phyloP scores from a whole-genome alignment of 2,888 invertebrate genomes.

The Scaeva pyrastri region DNA sequence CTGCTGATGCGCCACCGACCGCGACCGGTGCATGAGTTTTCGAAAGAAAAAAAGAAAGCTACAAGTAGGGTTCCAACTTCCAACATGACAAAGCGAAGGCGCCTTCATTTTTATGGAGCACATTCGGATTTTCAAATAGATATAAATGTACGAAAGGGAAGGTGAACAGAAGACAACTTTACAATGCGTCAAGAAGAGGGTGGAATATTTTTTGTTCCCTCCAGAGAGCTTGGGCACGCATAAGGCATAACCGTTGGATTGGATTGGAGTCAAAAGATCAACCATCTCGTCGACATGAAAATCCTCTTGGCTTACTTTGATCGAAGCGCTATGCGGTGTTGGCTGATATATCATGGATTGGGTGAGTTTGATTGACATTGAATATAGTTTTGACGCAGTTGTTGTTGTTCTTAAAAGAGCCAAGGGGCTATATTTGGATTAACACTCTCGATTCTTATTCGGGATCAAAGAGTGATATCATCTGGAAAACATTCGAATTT shows the following conservation, averaged over 20 bases:
- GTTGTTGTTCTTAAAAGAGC: neutral
- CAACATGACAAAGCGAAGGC: slow-evolving; percentile 52
- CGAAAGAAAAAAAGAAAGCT: slow-evolving; percentile 43
- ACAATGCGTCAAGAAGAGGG: slow-evolving; percentile 33
- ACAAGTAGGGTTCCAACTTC: neutral
- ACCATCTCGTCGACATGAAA: slow-evolving; percentile 7
- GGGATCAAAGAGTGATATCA: slow-evolving; percentile 68
- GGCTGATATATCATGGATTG: slow-evolving; percentile 51
- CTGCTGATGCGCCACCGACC: neutral
- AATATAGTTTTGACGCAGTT: slow-evolving; percentile 43
- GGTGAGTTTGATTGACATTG: slow-evolving; percentile 68
- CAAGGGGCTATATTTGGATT: slow-evolving; percentile 47
- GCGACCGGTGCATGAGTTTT: neutral
- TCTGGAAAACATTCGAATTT: slow-evolving; percentile 64
- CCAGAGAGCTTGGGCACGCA: neutral
- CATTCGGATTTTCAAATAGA: slow-evolving; percentile 2
- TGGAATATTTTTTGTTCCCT: slow-evolving; percentile 1
- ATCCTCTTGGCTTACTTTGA: slow-evolving; percentile 59
- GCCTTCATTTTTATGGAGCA: slow-evolving; percentile 60
- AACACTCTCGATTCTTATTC: slow-evolving; percentile 37
- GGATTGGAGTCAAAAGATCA: slow-evolving; percentile 46
- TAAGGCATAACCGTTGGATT: neutral
- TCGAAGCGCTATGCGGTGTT: slow-evolving; percentile 52
- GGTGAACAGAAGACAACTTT: neutral
- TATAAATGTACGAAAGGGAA: neutral